A percentile compares a stretch with the other conserved stretches of the same genome.
Conservation (phyloP, 2,797 vertebrate genomes). For the Pristis pectinata region DNA sequence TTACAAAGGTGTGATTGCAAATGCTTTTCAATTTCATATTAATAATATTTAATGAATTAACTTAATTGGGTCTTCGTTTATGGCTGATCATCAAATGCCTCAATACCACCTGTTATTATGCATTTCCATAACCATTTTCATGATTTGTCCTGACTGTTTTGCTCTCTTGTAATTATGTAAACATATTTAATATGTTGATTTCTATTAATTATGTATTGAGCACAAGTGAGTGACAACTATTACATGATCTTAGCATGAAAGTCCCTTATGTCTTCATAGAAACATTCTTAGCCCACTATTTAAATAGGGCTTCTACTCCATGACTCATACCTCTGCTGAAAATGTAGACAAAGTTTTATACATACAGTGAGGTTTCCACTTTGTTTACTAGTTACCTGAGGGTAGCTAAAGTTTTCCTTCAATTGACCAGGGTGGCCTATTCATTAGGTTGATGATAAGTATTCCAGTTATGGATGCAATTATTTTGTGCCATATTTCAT, state of each 20-base stretch:
- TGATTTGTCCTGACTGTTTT: not conserved
- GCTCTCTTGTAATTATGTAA: not conserved
- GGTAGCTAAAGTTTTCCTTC: not conserved
- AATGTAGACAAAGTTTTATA: not conserved
- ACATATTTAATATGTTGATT: not conserved
- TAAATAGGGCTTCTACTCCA: not conserved
- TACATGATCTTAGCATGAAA: not conserved
- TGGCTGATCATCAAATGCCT: not conserved
- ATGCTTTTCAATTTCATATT: conserved; percentile 30
- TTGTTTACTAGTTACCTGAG: too few relatives aligned
- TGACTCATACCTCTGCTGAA: not conserved
- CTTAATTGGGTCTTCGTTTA: conserved; percentile 5
- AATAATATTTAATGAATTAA: conserved; percentile 27
- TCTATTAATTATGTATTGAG: conserved; percentile 16
- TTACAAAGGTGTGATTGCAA: conserved; percentile 19
- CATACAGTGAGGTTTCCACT: not conserved
- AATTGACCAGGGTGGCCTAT: too few relatives aligned
- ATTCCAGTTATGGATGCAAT: not conserved
- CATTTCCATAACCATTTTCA: not conserved
- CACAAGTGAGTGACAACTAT: not conserved
- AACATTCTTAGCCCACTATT: not conserved
- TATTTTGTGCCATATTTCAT: not conserved
- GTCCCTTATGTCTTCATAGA: not conserved
- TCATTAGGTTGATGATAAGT: not conserved
- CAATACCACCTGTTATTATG: conserved; percentile 10